These are phyloP conservation scores for Doryteuthis pealeii DNA, from an alignment of 1,140 invertebrate species.

Conservation along the genomic window DNA sequence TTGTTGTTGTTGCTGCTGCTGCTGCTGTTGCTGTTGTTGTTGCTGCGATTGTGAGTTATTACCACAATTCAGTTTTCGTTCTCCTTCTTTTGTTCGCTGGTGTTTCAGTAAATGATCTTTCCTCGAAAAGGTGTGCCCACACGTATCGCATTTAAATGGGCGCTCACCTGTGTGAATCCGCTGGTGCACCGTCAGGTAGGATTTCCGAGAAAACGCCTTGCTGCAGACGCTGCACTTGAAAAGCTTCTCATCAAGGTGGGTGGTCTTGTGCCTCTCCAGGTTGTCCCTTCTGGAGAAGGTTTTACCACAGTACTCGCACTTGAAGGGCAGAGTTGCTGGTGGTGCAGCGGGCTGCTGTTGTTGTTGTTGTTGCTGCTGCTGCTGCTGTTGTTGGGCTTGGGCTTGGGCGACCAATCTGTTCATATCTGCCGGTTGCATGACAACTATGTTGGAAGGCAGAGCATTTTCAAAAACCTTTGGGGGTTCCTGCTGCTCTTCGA, in stretches of 20 bases:
- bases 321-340: constrained; percentile 27
- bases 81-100: not conserved
- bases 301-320: constrained; percentile 23
- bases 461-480: too few species aligned
- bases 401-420: too few species aligned
- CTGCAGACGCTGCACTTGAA: constrained; percentile 68
- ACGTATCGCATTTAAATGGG: constrained; percentile 75
- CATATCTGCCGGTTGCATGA: too few species aligned
- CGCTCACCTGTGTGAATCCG: constrained; percentile 61
- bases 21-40: not conserved
- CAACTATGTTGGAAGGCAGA: too few species aligned
- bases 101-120: not conserved
- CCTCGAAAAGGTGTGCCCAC: constrained; percentile 45
- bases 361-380: not conserved
- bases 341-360: not conserved
- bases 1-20: not conserved
- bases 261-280: constrained; percentile 50
- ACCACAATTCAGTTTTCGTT: not conserved
- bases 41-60: not conserved
- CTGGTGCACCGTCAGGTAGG: constrained; percentile 72
- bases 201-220: constrained; percentile 58
- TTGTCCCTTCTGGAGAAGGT: constrained; percentile 20
- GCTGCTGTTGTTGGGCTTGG: not conserved
- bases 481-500: too few species aligned
- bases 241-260: constrained; percentile 28